Evolutionary conservation across 92 coral and sea anemone genomes (phyloP), one percentile per base, ranked within the genome.

Genomic region (Zoanthus solanderi): DNA sequence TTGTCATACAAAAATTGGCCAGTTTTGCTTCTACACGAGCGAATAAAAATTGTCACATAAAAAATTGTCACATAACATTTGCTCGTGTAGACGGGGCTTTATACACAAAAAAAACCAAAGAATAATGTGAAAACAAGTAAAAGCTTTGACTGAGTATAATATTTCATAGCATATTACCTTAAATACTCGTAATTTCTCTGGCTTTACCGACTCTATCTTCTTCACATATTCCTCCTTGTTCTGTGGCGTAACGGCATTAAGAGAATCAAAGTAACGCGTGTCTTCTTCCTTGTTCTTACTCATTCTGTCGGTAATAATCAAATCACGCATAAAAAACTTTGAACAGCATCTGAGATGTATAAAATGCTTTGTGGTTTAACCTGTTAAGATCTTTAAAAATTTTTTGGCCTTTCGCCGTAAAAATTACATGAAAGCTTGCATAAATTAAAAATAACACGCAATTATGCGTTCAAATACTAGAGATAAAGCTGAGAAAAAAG

Each of bases 141-240:
- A 50, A 50, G 8, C 1, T 50, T 50, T 50, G 2, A 0, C 42
- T 1, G 42, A 37, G 42, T 37, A 50, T 7, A 50, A 50, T 11
- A 11, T 7, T 7, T 50, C 1, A 11, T 50, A 11, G 9, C 9
- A 2, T 31, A 75, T 10, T 80, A 88, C 91, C 91, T 88, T 83
- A 23, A 88, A 75, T 11, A 82, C 52, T 6, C 42, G 56, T 31
- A 88, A 13, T 79, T 88, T 88, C 28, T 88, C 91, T 15, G 91
- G 87, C 23, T 88, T 88, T 71, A 78, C 75, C 58, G 69, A 73
- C 3, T 85, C 87, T 18, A 88, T 88, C 75, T 88, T 86, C 72
- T 75, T 72, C 37, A 83, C 78, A 82, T 81, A 81, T 56, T 88
- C 74, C 60, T 88, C 87, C 60, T 74, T 88, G 57, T 88, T 88